Base-by-base conservation (phyloP, 2,797 vertebrate genomes). In the Periophthalmus magnuspinnatus region DNA sequence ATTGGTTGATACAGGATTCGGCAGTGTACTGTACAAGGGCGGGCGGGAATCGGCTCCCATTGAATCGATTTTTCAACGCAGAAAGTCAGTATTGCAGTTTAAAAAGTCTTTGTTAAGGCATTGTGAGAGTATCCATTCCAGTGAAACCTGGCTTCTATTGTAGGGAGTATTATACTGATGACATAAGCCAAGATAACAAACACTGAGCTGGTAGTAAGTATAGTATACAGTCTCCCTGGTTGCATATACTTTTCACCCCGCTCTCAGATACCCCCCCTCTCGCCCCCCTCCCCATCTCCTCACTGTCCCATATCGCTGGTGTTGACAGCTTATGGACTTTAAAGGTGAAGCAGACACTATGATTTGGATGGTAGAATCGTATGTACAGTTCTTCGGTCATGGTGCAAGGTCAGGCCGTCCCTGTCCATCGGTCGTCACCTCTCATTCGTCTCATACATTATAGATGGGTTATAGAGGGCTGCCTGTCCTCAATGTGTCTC, bases 281-380 rank as follows among this genome's bases (percentile, higher is more conserved):
- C 63, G 69, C 60, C 45, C 41, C 77, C 71, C 28, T 11, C 5
- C 1, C 73, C 70, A 60, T 57, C 55, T 57, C 55, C 62, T 47
- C 63, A 48, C 66, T 59, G 62, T 64, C 75, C 74, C 71, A 68
- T 81, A 70, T 85, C 70, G 68, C 64, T 70, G 55, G 68, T 68
- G 84, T 71, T 90, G 90, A 90, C 80, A 84, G 89, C 79, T 81
- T 81, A 86, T 74, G 76, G 78, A 67, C 67, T 72, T 66, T 78
- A 78, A 81, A 81, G 79, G 79, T 75, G 69, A 81, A 75, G 69
- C 64, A 2, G 66, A 17, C 65, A 62, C 54, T 19, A 2, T 56
- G 36, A 61, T 47, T n/a, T 19, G 36, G 61, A 50, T 32, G 28
- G 58, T 69, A 55, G 68, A 74, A 69, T 3, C 59, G 52, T 47